Base-by-base conservation (phyloP, 2,113 vertebrate genomes). In the Hippolais icterina region DNA sequence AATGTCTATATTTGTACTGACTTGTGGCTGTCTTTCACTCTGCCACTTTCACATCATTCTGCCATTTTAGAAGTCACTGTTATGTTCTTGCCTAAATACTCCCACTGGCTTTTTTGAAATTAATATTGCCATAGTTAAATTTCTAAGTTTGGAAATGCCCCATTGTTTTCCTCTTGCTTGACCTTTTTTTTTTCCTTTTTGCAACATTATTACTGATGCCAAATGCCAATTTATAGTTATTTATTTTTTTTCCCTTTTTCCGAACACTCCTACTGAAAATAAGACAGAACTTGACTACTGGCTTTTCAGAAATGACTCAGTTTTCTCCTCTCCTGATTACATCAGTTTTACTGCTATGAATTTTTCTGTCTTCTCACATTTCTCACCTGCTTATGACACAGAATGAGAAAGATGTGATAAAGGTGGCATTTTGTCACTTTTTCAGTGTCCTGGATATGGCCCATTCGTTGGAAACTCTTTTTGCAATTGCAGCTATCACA, bases 281-380 rank as follows among this genome's bases (percentile, higher is more conserved):
- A 90, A 65, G 66, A 87, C 47, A 72, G n/a, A 81, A 47, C 47
- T 63, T 2, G 3, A 35, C 24, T 63, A 24, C 39, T 66, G 78
- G 9, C 49, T 91, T 93, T 79, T 89, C 81, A 93, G 84, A 91
- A 86, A 90, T 92, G 17, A 89, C 71, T 96, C 66, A 28, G 10
- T 53, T 92, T 88, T 90, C 64, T 94, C 20, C 35, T 50, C 24
- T 91, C 50, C 39, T 86, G 53, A 90, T 89, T 59, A 72, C 22
- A 70, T 74, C 91, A 70, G 75, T 21, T 92, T 91, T 90, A 74
- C 37, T 77, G 54, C 39, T 87, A 44, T 70, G 50, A 70, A 39
- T 68, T 85, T 90, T 80, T 65, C 35, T 86, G 15, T 74, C 50
- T 83, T 23, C 60, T 90, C 59, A 65, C 28, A 39, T 89, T 77